These are phyloP conservation scores for Phylloscopus whistleri DNA, from an alignment of 2,113 vertebrate species.

Conservation along the genomic window DNA sequence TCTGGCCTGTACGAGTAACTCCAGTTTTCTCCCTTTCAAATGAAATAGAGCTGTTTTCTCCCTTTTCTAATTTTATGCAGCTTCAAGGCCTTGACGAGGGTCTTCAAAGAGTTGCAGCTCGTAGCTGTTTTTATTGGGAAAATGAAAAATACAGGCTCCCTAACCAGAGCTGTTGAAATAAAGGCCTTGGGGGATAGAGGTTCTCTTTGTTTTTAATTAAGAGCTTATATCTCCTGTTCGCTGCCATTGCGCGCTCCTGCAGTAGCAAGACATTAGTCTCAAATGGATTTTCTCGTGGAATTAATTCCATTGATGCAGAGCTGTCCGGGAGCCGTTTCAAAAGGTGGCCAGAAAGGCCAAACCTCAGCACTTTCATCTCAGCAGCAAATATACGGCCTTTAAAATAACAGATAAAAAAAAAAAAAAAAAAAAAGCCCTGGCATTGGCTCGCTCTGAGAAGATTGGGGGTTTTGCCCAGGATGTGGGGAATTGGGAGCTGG, in stretches of 20 bases:
- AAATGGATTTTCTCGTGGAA: background rate
- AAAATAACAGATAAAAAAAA: background rate
- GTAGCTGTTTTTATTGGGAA: background rate
- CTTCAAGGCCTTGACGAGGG: background rate
- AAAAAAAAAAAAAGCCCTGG: background rate
- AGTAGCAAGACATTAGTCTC: background rate
- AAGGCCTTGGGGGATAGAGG: slow-evolving; percentile 33
- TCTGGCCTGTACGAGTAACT: accelerated
- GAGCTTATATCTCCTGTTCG: slow-evolving; percentile 29
- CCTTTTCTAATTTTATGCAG: slow-evolving; percentile 1
- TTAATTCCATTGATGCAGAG: slow-evolving; percentile 37
- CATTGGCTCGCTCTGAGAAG: background rate
- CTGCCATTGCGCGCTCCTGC: background rate
- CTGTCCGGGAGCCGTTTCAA: background rate
- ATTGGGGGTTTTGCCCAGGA: background rate
- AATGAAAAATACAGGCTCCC: slow-evolving; percentile 12
- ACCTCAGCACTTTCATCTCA: slow-evolving; percentile 36
- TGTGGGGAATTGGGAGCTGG: background rate
- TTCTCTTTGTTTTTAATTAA: slow-evolving; percentile 61
- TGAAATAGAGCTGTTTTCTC: background rate
- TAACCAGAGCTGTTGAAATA: slow-evolving; percentile 21
- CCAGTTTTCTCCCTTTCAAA: background rate
- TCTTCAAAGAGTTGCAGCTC: background rate
- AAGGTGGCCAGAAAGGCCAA: slow-evolving; percentile 25
- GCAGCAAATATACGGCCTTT: slow-evolving; percentile 11